A percentile compares a stretch with the other conserved stretches of the same genome.
Evolutionary conservation across 2,797 vertebrate genomes (phyloP).

Genomic region (Acanthiza pusilla): DNA sequence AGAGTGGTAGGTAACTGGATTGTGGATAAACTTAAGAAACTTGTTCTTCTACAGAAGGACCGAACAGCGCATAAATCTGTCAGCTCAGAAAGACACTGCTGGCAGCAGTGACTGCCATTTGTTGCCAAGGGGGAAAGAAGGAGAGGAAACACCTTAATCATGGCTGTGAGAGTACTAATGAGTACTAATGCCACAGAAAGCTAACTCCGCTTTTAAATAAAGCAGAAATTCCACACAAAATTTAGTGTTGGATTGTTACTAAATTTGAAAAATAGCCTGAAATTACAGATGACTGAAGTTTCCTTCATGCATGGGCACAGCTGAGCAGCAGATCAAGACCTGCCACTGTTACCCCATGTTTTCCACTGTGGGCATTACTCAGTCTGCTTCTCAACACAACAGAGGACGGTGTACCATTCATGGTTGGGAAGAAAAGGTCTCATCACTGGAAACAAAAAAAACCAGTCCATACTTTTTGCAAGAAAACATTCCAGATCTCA

Average conservation of each 20-base stretch:
- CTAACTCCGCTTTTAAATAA: not conserved
- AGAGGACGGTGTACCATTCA: not conserved
- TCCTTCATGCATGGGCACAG: not conserved
- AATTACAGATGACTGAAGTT: not conserved
- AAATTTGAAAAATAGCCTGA: not conserved
- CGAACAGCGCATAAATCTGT: not conserved
- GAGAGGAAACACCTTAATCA: not conserved
- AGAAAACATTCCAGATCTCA: not conserved
- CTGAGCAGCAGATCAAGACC: fast-evolving
- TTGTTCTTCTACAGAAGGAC: not conserved
- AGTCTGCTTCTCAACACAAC: not conserved
- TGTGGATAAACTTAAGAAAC: not conserved
- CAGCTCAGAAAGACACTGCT: not conserved
- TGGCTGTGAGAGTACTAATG: not conserved
- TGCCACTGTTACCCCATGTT: not conserved
- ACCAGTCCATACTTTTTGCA: not conserved
- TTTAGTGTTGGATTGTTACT: not conserved
- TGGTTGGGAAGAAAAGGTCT: not conserved
- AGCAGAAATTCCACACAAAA: not conserved
- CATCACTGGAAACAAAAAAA: not conserved
- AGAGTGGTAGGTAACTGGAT: not conserved
- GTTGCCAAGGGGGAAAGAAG: not conserved
- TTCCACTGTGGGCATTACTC: not conserved
- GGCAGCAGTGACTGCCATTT: not conserved
- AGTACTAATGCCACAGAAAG: not conserved